These are phyloP conservation scores for Shinisaurus crocodilurus DNA, from an alignment of 2,113 vertebrate genomes.

Conservation along the genomic window DNA sequence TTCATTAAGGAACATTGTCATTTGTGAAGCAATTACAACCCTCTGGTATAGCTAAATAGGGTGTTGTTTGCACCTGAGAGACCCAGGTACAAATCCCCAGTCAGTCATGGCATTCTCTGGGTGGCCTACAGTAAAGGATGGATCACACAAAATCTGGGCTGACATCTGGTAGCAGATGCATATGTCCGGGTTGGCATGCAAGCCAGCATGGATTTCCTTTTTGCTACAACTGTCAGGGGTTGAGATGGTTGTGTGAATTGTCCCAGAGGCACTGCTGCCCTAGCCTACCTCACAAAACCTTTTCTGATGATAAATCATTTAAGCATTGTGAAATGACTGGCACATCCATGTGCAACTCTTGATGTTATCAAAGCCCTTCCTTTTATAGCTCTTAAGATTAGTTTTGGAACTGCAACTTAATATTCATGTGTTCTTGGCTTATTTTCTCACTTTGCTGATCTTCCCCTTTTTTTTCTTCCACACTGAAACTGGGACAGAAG, in stretches of 20 bases:
- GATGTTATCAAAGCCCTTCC: not conserved
- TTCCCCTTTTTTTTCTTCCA: slow-evolving; percentile 40
- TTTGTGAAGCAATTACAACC: not conserved
- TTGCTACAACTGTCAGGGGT: not conserved
- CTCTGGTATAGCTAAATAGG: not conserved
- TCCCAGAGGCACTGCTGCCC: not conserved
- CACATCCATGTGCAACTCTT: not conserved
- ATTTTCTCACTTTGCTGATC: slow-evolving; percentile 72
- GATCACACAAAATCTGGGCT: not conserved
- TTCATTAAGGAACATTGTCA: not conserved
- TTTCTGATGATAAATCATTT: not conserved
- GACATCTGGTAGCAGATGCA: not conserved
- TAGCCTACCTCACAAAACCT: not conserved
- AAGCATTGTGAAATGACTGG: not conserved
- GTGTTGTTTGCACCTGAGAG: not conserved
- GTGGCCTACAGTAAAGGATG: not conserved
- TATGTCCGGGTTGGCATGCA: not conserved
- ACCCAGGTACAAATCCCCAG: not conserved
- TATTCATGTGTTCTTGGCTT: slow-evolving; percentile 65
- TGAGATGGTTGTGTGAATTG: not conserved
- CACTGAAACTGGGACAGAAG: slow-evolving; percentile 51
- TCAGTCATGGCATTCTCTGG: not conserved
- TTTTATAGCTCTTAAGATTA: slow-evolving; percentile 67
- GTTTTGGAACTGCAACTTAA: slow-evolving; percentile 74
- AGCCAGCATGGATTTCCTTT: not conserved